Evolutionary conservation across 2,113 vertebrate species (phyloP), one percentile per base, ranked within the genome.

Genomic region (Dasypus novemcinctus): DNA sequence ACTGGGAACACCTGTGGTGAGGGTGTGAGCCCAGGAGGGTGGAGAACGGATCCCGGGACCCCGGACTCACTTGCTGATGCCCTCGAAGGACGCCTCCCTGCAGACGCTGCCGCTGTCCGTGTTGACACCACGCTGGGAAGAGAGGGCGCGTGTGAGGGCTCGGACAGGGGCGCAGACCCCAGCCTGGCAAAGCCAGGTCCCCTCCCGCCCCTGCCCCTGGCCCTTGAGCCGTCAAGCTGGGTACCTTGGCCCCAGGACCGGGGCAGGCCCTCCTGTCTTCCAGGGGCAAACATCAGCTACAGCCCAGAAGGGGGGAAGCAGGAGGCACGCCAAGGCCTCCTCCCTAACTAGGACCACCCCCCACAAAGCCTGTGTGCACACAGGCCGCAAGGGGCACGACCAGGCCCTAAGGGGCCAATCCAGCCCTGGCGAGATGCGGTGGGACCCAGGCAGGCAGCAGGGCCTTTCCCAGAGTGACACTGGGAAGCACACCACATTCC

Each of bases 31-130:
- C 0, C 14, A 17, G n/a, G 25, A 38, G 46, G 23, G 29, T 0
- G 7, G n/a, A 68, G 31, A 5, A 69, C 1, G 11, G 59, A 8
- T 38, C 29, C 52, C 1, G 0, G 2, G 41, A 36, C 57, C 54
- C 33, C 66, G 25, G 14, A 99, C 99, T 98, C 98, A 99, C 99
- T 98, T 96, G 97, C 99, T 99, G 98, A 99, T 99, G 98, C 99
- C 99, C 90, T 99, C 99, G 96, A 99, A 99, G 0, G 99, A 99
- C 75, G 99, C 99, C 98, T 99, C 99, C 76, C 98, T 98, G 98
- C 98, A 98, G 97, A 98, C 85, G 36, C 98, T 99, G 96, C 99
- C 99, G 0, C 99, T 99, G 46, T 99, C 99, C 0, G 99, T 99
- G 87, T 99, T 99, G 96, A 99, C 95, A 61, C 99, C 99, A 0